Conservation (phyloP, 2,113 vertebrate genomes). For the Sorex araneus region DNA sequence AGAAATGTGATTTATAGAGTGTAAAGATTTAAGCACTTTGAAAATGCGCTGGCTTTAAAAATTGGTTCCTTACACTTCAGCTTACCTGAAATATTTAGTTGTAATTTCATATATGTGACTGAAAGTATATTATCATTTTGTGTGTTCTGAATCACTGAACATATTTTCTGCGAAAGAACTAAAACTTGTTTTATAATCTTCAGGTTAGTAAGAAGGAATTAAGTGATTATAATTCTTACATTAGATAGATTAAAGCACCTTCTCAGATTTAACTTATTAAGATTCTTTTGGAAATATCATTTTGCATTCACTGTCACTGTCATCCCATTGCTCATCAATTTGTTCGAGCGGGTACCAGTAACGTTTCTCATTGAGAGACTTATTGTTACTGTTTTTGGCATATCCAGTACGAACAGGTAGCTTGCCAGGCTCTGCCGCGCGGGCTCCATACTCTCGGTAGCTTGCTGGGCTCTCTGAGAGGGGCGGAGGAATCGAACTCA, state of each 20-base stretch:
- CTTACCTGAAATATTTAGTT: neutral
- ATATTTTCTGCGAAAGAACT: slow-evolving; percentile 28
- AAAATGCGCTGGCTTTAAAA: no score
- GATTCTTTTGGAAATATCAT: neutral
- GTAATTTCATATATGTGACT: neutral
- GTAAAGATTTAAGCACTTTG: neutral
- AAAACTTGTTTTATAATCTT: slow-evolving; percentile 36
- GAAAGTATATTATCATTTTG: neutral
- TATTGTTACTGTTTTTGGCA: no score
- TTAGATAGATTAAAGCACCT: slow-evolving; percentile 3
- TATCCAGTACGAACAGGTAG: no score
- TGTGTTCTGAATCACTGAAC: neutral
- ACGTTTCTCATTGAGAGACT: no score
- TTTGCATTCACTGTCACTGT: neutral
- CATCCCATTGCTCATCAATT: no score
- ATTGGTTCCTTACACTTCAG: neutral
- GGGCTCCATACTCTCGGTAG: no score
- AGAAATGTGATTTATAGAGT: neutral
- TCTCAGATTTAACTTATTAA: neutral
- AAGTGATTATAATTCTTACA: slow-evolving; percentile 22
- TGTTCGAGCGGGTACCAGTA: no score
- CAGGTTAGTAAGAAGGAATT: slow-evolving; percentile 43
- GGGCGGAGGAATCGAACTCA: no score
- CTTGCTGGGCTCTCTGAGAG: no score
- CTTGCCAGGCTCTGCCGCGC: no score